Evolutionary conservation across 2,797 vertebrate genomes (phyloP), one percentile per base, ranked within the genome.

Genomic region (Poliocrania exsul): DNA sequence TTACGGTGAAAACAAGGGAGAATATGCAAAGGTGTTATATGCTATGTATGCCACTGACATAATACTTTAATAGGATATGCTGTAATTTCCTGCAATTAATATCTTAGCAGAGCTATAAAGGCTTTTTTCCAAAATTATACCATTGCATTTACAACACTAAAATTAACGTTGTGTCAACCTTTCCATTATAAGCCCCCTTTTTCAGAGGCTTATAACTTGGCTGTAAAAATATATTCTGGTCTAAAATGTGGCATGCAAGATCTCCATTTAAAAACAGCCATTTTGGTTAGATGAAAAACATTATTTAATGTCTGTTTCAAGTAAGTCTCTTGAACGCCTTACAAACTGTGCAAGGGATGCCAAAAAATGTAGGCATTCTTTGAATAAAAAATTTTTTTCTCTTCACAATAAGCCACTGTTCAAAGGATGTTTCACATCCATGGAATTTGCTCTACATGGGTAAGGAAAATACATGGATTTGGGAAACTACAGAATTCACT

Each of bases 41-140:
- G 91, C 93, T 97, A 93, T 95, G 92, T 94, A 94, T 93, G 92
- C 93, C 95, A 90, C 92, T 97, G 97, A 98, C 97, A 97, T 97
- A 98, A 98, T 97, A 97, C 95, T 97, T 97, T 96, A 97, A 91
- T 95, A 96, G 97, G 97, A 97, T 97, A 98, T 98, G 98, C 79
- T 97, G 97, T 98, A 97, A 98, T 98, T 98, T 98, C 98, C 97
- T 98, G 97, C 95, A 97, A 97, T 98, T 98, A 98, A 97, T 98
- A 97, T 93, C 92, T 96, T 95, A 97, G 94, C 94, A 97, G 92
- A 97, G 92, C 92, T 96, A 94, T 92, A 97, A 97, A 96, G 92
- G 77, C 80, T 93, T 97, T 96, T 97, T 64, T 86, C 89, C 33
- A 82, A 97, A 97, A 97, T 97, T 97, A 93, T 95, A 97, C 95